Evolutionary conservation across 2,888 invertebrate genomes (phyloP), one percentile per base, ranked within the genome.

Genomic region (Galerucella calmariensis): DNA sequence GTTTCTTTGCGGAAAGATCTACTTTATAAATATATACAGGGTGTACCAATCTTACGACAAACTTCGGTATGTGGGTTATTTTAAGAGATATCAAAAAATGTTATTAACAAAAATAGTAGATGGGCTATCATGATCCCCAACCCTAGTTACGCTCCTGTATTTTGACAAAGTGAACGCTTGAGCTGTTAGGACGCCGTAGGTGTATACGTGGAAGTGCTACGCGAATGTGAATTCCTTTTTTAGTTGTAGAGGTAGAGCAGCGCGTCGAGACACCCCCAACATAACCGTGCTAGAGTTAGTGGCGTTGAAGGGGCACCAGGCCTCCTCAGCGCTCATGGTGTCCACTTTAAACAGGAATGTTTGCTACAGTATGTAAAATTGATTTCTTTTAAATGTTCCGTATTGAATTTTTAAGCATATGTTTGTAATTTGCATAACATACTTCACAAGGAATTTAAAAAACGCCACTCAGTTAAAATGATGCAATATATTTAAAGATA

Each of bases 261-360:
- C n/a, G 35, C 16, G 59, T 59, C 58, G n/a, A 59, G 62, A 70
- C 12, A 63, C 20, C 48, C 65, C 35, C 71, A 71, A 66, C 65
- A 71, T 71, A 63, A 68, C 62, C 62, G 74, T 67, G 68, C 66
- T 59, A 67, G 69, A 59, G 69, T 66, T 63, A 63, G 51, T 24
- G 16, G 53, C 20, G 20, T 65, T 46, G 63, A 79, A 79, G 83
- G 82, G 84, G 84, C 83, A 75, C 76, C 75, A 77, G 73, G 83
- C 84, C 81, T 84, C 83, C 83, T 82, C 83, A 81, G 85, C 84
- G 84, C 84, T 83, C 85, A 86, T 86, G 86, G 84, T 86, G 85
- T 84, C 85, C 83, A 79, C 81, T 81, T 78, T 81, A 78, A 80
- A 44, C 69, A 61, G 84, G 81, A 81, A 85, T 86, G 85, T 83